Percentiles rank a stretch among this genome's conserved stretches.
phyloP scores from a whole-genome alignment of 2,888 invertebrate species.

The Pandemis corylana region DNA sequence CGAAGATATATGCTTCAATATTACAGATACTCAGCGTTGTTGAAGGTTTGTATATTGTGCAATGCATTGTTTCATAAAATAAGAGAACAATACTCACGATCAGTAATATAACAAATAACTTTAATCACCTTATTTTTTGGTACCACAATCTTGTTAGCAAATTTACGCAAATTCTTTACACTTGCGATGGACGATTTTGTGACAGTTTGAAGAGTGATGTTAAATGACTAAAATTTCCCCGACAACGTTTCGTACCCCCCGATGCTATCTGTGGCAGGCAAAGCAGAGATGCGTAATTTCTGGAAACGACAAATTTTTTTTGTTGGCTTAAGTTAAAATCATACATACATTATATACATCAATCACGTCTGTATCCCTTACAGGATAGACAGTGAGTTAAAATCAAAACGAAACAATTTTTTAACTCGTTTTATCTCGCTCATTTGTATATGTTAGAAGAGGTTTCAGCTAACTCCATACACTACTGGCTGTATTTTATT shows the following conservation, averaged over 20 bases:
- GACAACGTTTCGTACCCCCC: background rate
- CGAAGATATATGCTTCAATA: constrained; percentile 22
- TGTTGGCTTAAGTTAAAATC: too few relatives aligned
- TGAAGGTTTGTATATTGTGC: background rate
- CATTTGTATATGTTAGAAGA: too few relatives aligned
- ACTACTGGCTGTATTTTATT: too few relatives aligned
- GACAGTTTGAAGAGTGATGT: constrained; percentile 32
- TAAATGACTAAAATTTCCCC: constrained; percentile 10
- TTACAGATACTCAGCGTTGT: constrained; percentile 8
- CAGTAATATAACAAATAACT: constrained; percentile 37
- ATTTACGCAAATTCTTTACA: constrained; percentile 41
- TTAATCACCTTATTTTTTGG: constrained; percentile 30
- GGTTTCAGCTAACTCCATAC: too few relatives aligned
- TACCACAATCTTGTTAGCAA: constrained; percentile 39
- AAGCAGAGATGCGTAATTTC: too few relatives aligned
- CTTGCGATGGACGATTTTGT: constrained; percentile 41
- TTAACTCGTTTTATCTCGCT: too few relatives aligned
- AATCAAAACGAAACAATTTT: too few relatives aligned
- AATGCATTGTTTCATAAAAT: constrained; percentile 1
- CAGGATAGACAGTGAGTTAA: too few relatives aligned
- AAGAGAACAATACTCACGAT: constrained; percentile 29
- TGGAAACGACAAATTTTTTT: too few relatives aligned
- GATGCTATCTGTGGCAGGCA: too few relatives aligned
- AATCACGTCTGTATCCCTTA: too few relatives aligned
- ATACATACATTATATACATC: too few relatives aligned